Evolutionary conservation across 2,113 vertebrate genomes (phyloP).

Genomic region (Tinamus guttatus): DNA sequence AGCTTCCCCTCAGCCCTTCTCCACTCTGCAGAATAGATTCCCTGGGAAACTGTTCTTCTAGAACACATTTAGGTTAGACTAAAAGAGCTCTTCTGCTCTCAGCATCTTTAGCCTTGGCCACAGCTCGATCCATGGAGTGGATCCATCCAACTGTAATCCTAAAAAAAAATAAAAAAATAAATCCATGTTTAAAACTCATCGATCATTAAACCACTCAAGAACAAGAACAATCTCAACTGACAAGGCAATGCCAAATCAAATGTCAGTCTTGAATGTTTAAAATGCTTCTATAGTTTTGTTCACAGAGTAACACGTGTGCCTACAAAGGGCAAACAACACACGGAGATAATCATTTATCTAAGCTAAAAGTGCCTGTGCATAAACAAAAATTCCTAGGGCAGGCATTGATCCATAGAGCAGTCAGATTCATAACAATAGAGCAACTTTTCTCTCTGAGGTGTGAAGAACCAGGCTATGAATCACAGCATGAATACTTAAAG

Average conservation of each 20-base stretch:
- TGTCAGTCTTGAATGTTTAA: neutral
- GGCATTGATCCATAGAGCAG: constrained; percentile 52
- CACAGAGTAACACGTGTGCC: neutral
- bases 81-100: neutral
- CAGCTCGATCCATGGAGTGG: neutral
- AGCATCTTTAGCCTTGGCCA: neutral
- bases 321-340: neutral
- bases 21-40: neutral
- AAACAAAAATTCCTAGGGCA: constrained; percentile 52
- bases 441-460: constrained; percentile 32
- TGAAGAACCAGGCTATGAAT: constrained; percentile 49
- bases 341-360: neutral
- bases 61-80: neutral
- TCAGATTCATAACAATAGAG: constrained; percentile 43
- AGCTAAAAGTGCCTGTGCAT: neutral
- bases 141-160: neutral
- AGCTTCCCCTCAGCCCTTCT: neutral
- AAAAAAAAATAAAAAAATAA: neutral
- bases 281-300: neutral
- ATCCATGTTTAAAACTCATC: neutral
- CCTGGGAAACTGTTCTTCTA: too few relatives aligned
- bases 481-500: neutral
- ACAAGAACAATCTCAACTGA: neutral
- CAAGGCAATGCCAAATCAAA: neutral
- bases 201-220: neutral